Base-by-base conservation (phyloP, 92 coral and sea anemone genomes). In the Hydrozoanthus gracilis region DNA sequence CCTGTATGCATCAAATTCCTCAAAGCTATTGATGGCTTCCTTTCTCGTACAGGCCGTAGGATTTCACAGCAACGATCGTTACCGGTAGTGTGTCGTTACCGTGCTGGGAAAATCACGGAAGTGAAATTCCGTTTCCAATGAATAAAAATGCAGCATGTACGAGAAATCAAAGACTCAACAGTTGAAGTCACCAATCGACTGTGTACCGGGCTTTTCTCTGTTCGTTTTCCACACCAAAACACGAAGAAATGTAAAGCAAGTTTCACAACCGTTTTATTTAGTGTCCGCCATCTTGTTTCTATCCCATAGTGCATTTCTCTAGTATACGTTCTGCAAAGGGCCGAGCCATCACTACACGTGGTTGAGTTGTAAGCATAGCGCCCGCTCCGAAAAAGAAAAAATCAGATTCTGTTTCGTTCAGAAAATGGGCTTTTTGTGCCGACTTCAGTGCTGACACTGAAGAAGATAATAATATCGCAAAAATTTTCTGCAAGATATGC, bases 281-380 rank as follows among this genome's bases (percentile, higher is more conserved):
- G 51, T 70, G 15, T 70, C 77, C 54, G 77, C 54, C 77, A 45
- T 72, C 77, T 72, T 72, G 55, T 45, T 44, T 72, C 77, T 72
- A 8, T 47, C 20, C 77, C 54, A 72, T 72, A 45, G 55, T 46
- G 77, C 7, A 72, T 48, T 72, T 44, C 77, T 72, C 54, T 10
- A 72, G 54, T 45, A 8, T 47, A 72, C 13, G 77, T 68, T 72
- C 54, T 72, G 77, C 54, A 72, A 72, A 45, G 18, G 18, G 77
- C n/a, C 17, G 56, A 68, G 11, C 55, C 72, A 56, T 9, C 64
- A 56, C 64, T 10, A 56, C 64, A 61, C 67, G 16, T 61, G 3
- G 67, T 61, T 61, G 67, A 61, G 67, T n/a, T 69, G 74, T 4
- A 69, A 17, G 8, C 45, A 69, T 69, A 47, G 74, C 74, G 10